Evolutionary conservation across 2,113 vertebrate genomes (phyloP).

Genomic region (Austrofundulus limnaeus): DNA sequence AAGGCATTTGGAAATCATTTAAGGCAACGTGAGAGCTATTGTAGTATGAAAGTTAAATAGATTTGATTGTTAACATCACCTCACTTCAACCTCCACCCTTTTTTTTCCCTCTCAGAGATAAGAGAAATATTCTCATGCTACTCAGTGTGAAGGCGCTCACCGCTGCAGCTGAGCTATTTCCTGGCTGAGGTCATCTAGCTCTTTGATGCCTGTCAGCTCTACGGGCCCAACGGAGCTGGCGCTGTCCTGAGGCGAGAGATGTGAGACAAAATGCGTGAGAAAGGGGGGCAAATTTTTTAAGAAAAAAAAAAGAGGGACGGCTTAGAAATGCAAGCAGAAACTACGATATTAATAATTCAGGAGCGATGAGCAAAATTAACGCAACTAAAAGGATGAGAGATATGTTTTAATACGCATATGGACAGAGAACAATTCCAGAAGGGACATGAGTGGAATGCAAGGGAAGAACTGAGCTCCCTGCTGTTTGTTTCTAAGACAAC

Average conservation of each 20-base stretch:
- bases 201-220: conserved; percentile 91
- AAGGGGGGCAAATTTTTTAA: background rate
- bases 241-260: conserved; percentile 82
- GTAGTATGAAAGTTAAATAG: conserved; percentile 11
- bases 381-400: background rate
- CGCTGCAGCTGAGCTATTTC: conserved; percentile 96
- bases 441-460: conserved; percentile 22
- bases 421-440: conserved; percentile 9
- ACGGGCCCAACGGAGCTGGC: conserved; percentile 81
- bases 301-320: background rate
- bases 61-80: conserved; percentile 16
- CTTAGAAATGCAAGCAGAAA: background rate
- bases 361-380: background rate
- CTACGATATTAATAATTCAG: background rate
- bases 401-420: conserved; percentile 1
- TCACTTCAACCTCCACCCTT: conserved; percentile 6
- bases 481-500: conserved; percentile 48
- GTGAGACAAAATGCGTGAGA: conserved; percentile 17
- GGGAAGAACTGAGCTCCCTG: conserved; percentile 37
- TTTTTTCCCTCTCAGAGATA: conserved; percentile 34
- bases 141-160: conserved; percentile 72
- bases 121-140: conserved; percentile 50
- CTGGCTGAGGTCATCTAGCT: conserved; percentile 92
- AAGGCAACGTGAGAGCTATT: background rate
- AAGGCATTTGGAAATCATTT: too few species aligned